Conservation (phyloP, 1,140 invertebrate species). For the Drosophila lini region DNA sequence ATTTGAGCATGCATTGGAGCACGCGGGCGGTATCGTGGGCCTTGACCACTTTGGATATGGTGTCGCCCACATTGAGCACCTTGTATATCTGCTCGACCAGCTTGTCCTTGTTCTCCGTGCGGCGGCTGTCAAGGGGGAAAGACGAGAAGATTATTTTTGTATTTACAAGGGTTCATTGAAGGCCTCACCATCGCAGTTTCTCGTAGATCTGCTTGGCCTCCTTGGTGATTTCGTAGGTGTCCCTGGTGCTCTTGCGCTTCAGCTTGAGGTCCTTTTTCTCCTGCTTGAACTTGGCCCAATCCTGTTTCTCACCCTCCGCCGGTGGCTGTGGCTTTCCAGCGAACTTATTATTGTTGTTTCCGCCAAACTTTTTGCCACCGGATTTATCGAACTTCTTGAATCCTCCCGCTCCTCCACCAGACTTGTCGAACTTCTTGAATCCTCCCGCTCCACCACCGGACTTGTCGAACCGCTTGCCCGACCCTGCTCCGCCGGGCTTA, state of each 20-base stretch:
- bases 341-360: slow-evolving; percentile 37
- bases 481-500: slow-evolving; percentile 4
- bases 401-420: background rate
- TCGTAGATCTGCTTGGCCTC: slow-evolving; percentile 92
- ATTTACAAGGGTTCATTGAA: slow-evolving; percentile 23
- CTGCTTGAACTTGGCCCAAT: slow-evolving; percentile 90
- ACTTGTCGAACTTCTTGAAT: slow-evolving; percentile 16
- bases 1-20: slow-evolving; percentile 94
- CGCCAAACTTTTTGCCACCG: slow-evolving; percentile 14
- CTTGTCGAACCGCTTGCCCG: slow-evolving; percentile 18
- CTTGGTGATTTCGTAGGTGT: slow-evolving; percentile 88
- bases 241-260: slow-evolving; percentile 86
- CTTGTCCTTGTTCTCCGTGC: slow-evolving; percentile 87
- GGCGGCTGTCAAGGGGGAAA: slow-evolving; percentile 67
- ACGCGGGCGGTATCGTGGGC: slow-evolving; percentile 95
- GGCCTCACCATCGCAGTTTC: slow-evolving; percentile 87
- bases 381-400: slow-evolving; percentile 15
- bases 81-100: slow-evolving; percentile 90
- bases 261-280: slow-evolving; percentile 89
- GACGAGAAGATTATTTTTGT: background rate
- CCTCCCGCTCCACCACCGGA: background rate
- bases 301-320: slow-evolving; percentile 85
- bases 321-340: slow-evolving; percentile 18
- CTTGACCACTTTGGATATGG: slow-evolving; percentile 90
- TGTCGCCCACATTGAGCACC: slow-evolving; percentile 88